Percentiles rank a stretch among this genome's conserved stretches.
Conservation (phyloP, 2,797 vertebrate genomes). For the Rachycentron canadum region DNA sequence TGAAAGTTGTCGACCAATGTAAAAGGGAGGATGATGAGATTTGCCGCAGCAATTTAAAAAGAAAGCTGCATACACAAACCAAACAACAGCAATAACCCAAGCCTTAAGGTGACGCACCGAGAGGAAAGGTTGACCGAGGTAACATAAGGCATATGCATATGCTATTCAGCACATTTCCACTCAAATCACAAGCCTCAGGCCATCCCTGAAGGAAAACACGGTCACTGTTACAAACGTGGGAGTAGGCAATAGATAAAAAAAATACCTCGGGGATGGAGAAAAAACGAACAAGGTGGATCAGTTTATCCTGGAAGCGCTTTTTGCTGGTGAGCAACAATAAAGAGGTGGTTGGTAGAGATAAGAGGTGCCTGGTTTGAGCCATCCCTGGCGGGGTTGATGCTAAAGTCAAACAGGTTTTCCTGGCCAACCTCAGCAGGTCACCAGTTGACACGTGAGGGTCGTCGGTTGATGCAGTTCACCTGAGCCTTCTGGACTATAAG, state of each 20-base stretch:
- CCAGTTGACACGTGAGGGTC: too few relatives aligned
- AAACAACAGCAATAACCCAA: not conserved
- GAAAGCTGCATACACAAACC: not conserved
- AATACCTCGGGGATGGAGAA: not conserved
- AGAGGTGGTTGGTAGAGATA: too few relatives aligned
- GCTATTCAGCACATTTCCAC: conserved; percentile 5
- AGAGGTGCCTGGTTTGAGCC: too few relatives aligned
- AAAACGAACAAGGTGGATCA: too few relatives aligned
- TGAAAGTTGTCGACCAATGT: not conserved
- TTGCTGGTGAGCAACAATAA: too few relatives aligned
- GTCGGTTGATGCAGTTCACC: too few relatives aligned
- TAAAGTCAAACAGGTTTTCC: too few relatives aligned
- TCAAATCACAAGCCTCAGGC: not conserved
- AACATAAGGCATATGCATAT: conserved; percentile 8
- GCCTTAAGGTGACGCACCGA: not conserved
- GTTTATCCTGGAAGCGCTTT: too few relatives aligned
- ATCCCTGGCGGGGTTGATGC: too few relatives aligned
- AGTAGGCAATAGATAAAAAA: not conserved
- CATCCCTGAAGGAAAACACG: not conserved
- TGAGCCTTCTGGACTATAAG: too few relatives aligned
- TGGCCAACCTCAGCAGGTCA: too few relatives aligned
- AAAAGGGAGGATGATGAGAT: not conserved
- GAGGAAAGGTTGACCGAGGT: not conserved
- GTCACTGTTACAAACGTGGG: conserved; percentile 1
- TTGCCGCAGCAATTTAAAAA: not conserved